Conservation (phyloP, 2,888 invertebrate genomes). For the Eudemis profundana region DNA sequence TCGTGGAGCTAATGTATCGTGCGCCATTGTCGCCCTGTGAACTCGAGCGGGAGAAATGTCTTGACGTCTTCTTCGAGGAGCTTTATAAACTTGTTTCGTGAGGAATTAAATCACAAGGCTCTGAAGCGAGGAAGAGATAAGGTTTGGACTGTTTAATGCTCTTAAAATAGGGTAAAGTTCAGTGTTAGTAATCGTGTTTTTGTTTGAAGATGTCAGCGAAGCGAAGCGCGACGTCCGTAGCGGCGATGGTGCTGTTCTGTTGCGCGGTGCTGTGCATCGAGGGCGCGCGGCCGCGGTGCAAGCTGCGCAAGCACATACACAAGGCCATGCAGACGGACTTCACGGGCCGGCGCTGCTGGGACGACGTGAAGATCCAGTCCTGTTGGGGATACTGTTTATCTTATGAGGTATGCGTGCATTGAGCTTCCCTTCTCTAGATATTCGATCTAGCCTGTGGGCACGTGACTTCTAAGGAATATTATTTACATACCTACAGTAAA, state of each 20-base stretch:
- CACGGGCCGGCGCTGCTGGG: constrained; percentile 91
- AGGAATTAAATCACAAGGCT: constrained; percentile 56
- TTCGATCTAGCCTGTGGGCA: too few relatives aligned
- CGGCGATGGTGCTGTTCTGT: constrained; percentile 58
- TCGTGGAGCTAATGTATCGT: constrained; percentile 72
- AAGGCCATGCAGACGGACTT: constrained; percentile 80
- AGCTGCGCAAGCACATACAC: constrained; percentile 67
- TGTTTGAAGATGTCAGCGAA: constrained; percentile 34
- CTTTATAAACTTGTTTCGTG: constrained; percentile 70
- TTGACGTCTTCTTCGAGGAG: constrained; percentile 66
- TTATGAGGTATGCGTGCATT: constrained; percentile 87
- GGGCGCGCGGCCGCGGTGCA: constrained; percentile 64
- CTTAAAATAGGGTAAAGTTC: not conserved
- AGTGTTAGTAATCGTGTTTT: not conserved
- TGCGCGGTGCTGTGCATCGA: constrained; percentile 56
- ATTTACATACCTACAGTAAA: too few relatives aligned
- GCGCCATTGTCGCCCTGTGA: constrained; percentile 63
- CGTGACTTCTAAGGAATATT: too few relatives aligned
- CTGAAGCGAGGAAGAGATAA: constrained; percentile 54
- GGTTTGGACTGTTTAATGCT: constrained; percentile 36
- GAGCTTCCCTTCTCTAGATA: too few relatives aligned
- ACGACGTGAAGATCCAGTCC: constrained; percentile 90
- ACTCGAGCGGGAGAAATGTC: constrained; percentile 70
- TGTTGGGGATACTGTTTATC: constrained; percentile 95
- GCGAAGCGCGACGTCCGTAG: constrained; percentile 51